Base-by-base conservation (phyloP, 2,888 invertebrate species). In the Pyrochroa serraticornis region DNA sequence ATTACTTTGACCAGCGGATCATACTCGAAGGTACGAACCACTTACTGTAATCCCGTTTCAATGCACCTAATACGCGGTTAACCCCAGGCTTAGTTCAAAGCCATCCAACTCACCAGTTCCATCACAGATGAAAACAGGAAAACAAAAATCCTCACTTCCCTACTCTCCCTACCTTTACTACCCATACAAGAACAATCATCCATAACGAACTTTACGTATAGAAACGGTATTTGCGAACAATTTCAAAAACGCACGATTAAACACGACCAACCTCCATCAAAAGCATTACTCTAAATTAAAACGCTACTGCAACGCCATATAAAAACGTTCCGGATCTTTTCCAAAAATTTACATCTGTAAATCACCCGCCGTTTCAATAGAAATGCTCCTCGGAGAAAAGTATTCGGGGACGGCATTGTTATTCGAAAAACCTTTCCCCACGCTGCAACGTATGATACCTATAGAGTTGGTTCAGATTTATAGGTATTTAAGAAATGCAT, bases 1-100 rank as follows among this genome's bases (percentile, higher is more conserved):
- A 71, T 71, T 69, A 70, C 70, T 72, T 67, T 66, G 69, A 69
- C 68, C 66, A 69, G 63, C 68, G 70, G 70, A 72, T 73, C 69
- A 69, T 66, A 65, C 64, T 66, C 63, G 64, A 66, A 67, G 66
- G 67, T 63, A 64, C 55, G 64, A 62, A 58, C 49, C 58, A 63
- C 52, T 57, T 59, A 57, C 51, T 61, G 30, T 50, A 42, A 58
- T 58, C 57, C 43, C 14, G 30, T 58, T 41, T 58, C 45, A 47
- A 52, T 58, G 47, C 47, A 46, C 30, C 33, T 50, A 50, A 50
- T 41, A 44, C 10, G 33, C 54, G 22, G 2, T 31, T 36, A 52
- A 43, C 14, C 46, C 54, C 43, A 22, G 22, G 22, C 22, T 22
- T 5, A 22, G 22, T 22, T 22, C 22, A 14, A 42, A 22, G 31